Conservation (phyloP, 2,797 vertebrate species). For the Chaetophractus vellerosus region DNA sequence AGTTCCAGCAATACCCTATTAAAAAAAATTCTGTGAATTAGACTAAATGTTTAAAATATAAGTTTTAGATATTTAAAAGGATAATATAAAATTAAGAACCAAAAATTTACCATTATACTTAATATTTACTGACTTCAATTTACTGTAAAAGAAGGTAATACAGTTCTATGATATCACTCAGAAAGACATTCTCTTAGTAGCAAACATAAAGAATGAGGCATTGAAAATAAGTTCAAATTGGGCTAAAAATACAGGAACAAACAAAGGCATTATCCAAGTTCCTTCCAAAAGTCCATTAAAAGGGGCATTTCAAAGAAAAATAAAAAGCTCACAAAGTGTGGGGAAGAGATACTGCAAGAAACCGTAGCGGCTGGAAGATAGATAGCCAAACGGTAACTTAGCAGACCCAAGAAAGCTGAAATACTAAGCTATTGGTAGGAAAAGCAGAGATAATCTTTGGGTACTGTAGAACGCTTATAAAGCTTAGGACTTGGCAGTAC, state of each 20-base stretch:
- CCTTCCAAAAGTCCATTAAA: not conserved
- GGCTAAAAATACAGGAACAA: not conserved
- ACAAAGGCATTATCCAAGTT: not conserved
- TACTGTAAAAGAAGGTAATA: slow-evolving; percentile 26
- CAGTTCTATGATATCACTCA: not conserved
- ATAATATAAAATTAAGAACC: not conserved
- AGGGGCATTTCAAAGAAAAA: not conserved
- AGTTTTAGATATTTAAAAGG: slow-evolving; percentile 52
- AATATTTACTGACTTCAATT: slow-evolving; percentile 30
- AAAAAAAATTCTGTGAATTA: slow-evolving; percentile 78
- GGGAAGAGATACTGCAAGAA: not conserved
- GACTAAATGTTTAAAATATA: slow-evolving; percentile 29
- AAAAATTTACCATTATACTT: slow-evolving; percentile 32
- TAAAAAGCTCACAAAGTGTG: not conserved
- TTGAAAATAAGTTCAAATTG: slow-evolving; percentile 7
- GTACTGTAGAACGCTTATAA: not conserved
- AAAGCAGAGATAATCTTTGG: not conserved
- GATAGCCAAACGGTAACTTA: not conserved
- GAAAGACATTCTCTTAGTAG: slow-evolving; percentile 1
- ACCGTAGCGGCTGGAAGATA: not conserved
- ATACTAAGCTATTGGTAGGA: not conserved
- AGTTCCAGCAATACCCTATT: slow-evolving; percentile 97
- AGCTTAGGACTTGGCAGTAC: not conserved
- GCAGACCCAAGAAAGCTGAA: not conserved
- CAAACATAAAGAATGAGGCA: not conserved